phyloP scores from a whole-genome alignment of 2,797 vertebrate species.

The Hippoglossus hippoglossus region DNA sequence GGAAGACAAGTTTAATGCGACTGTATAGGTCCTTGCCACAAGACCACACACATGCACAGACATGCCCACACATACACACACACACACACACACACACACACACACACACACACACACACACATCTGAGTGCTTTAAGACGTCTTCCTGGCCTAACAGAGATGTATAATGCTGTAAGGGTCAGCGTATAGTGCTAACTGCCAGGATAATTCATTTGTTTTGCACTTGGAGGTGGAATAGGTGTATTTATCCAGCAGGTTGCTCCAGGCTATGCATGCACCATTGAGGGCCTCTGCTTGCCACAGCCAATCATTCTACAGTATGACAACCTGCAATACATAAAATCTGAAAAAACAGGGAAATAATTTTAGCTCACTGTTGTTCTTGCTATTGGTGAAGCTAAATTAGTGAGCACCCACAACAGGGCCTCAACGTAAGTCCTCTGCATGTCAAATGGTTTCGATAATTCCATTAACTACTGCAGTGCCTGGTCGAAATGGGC shows the following conservation, averaged over 20 bases:
- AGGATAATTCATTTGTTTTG: constrained; percentile 57
- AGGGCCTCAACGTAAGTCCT: too few relatives aligned
- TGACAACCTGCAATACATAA: constrained; percentile 9
- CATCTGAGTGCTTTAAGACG: constrained; percentile 3
- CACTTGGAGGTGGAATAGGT: constrained; percentile 38
- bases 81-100: neutral
- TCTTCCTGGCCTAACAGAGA: constrained; percentile 52
- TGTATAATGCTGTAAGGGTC: constrained; percentile 22
- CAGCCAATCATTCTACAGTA: constrained; percentile 44
- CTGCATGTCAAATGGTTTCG: neutral
- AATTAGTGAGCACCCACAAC: neutral
- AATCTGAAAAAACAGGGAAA: neutral
- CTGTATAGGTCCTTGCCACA: neutral
- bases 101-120: constrained; percentile 16
- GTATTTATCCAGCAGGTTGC: constrained; percentile 48
- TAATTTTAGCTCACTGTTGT: neutral
- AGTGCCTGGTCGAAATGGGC: neutral
- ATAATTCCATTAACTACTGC: neutral
- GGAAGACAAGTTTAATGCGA: too few relatives aligned
- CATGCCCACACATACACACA: neutral
- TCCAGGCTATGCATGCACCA: constrained; percentile 35
- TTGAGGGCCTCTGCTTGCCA: constrained; percentile 25
- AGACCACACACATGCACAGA: neutral
- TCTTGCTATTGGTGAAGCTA: neutral
- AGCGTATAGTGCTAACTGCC: constrained; percentile 24